Base-by-base conservation (phyloP, 2,888 invertebrate genomes). In the Yponomeuta plumbellus region DNA sequence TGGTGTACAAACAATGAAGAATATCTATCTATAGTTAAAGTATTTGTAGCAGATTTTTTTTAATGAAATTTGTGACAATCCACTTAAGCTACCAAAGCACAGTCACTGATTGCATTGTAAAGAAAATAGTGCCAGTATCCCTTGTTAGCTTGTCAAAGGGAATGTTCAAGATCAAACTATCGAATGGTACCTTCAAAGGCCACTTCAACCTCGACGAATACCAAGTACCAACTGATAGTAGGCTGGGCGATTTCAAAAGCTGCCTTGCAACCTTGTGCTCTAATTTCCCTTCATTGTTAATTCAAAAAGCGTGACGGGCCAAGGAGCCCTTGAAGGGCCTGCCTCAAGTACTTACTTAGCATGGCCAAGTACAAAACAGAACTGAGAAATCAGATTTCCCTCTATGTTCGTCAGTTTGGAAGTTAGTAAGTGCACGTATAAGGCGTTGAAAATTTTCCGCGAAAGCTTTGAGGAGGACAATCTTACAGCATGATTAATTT, bases 261-360 rank as follows among this genome's bases (percentile, higher is more conserved):
- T 80, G n/a, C n/a, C n/a, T n/a, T n/a, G 71, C 78, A 83, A 86
- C 90, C 88, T 90, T 87, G 88, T 87, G 84, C 80, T 85, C 88
- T 80, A 88, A 90, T 90, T 91, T 91, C 90, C 84, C 86, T 79
- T 90, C 85, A 89, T 91, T 90, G 85, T 86, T 75, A 74, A 91
- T 91, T 88, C 90, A 88, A 81, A 83, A 76, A 81, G 85, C 85
- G 87, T 88, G 83, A 84, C 85, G 75, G 81, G 78, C 80, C 78
- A 80, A 80, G 77, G 78, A 83, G 86, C 88, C 88, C 86, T 87
- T 84, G 74, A 83, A 86, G 83, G 81, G 85, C 85, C 80, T 77
- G 20, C 64, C 26, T 66, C 62, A 62, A 63, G 62, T 52, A 66
- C 21, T 66, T 52, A n/a, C n/a, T n/a, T 20, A 26, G 11, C 78